These are phyloP conservation scores for Drosophila equinoxialis DNA, from an alignment of 1,140 invertebrate species.

Conservation along the genomic window DNA sequence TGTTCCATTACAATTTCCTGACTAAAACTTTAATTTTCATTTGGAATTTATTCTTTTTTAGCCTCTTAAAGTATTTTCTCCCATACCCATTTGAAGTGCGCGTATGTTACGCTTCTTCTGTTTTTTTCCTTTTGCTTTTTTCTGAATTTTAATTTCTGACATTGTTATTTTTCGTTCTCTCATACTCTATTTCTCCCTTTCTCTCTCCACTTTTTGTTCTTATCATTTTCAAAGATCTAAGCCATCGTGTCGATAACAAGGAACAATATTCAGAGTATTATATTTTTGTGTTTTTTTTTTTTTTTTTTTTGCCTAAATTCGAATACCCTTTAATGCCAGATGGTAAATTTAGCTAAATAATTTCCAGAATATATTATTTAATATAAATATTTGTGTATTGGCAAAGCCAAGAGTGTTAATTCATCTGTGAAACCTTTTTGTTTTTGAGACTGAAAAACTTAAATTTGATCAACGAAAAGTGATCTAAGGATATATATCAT, in stretches of 20 bases:
- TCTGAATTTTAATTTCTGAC: slow-evolving; percentile 36
- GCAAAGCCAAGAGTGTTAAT: too few species aligned
- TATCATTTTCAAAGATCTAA: slow-evolving; percentile 26
- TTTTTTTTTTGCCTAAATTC: not conserved
- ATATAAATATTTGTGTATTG: too few species aligned
- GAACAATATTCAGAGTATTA: slow-evolving; percentile 41
- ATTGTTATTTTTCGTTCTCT: slow-evolving; percentile 38
- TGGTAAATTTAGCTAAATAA: too few species aligned
- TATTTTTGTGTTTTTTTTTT: not conserved
- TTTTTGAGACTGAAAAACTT: too few species aligned
- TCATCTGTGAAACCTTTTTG: too few species aligned
- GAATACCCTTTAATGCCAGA: not conserved
- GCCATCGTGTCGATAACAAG: slow-evolving; percentile 54
- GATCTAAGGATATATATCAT: too few species aligned
- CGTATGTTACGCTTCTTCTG: not conserved
- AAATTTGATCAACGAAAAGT: too few species aligned
- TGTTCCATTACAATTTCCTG: not conserved
- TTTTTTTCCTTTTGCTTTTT: slow-evolving; percentile 34
- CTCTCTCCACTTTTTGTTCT: slow-evolving; percentile 23
- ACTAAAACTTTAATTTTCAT: not conserved
- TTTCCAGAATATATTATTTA: too few species aligned
- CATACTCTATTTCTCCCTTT: slow-evolving; percentile 4
- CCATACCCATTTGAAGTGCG: not conserved
- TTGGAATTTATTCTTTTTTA: not conserved
- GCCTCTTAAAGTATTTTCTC: not conserved